Base-by-base conservation (phyloP, 2,797 vertebrate species). In the Caiman crocodilus region DNA sequence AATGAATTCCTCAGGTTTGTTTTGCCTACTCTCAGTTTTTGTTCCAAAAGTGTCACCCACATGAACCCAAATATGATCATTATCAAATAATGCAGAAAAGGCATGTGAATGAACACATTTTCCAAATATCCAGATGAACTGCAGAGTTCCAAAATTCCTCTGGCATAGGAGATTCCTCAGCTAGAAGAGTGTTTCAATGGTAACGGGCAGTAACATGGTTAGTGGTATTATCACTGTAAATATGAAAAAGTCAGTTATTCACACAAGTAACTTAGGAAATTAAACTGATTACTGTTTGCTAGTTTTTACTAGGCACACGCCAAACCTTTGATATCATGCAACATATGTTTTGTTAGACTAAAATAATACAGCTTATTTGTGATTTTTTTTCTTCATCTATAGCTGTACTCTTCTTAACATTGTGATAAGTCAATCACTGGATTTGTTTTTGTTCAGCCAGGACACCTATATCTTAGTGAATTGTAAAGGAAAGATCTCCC, bases 11-110 rank as follows among this genome's bases (percentile, higher is more conserved):
- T 64, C 90, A 30, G 42, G 73, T 84, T 15, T 20, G 2, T 90
- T 92, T 87, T 73, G 4, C 76, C 61, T 89, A 28, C 80, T 95
- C 92, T 91, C 78, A 69, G 82, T 76, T 76, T 82, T 91, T 77
- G 71, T 79, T 94, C 75, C 76, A 93, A 50, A 94, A 88, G 78
- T 28, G 92, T 94, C 84, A 74, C 56, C 81, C n/a, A 65, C 13
- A 85, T 96, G 76, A 76, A 9, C 81, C 26, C 20, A 82, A 91
- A 90, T 80, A 42, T 89, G 89, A 65, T 61, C 42, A 14, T 76
- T 73, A 82, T 55, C 60, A 88, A 59, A 87, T 61, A 26, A 89
- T 11, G 25, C 35, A 87, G 82, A 90, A 78, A 76, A 23, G 63
- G 82, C 8, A 65, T 18, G 76, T 60, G 5, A 0, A 5, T 2